These are phyloP conservation scores for Synaphobranchus kaupii DNA, from an alignment of 2,797 vertebrate genomes.

Conservation along the genomic window DNA sequence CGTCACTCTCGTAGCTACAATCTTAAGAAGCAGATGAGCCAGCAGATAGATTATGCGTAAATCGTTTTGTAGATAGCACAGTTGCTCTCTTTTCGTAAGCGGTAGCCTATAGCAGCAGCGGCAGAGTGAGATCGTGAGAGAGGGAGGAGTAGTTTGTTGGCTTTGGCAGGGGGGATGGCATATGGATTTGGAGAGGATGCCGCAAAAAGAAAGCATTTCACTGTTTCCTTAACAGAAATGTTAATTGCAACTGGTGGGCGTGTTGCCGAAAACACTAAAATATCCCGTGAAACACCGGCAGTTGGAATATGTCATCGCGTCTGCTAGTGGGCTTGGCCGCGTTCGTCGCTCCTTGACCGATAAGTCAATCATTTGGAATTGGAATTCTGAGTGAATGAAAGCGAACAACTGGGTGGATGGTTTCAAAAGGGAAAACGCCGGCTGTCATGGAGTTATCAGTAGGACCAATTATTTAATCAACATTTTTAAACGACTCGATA, in stretches of 20 bases:
- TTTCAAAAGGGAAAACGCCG: slow-evolving; percentile 64
- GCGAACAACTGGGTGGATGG: slow-evolving; percentile 70
- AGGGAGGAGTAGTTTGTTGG: slow-evolving; percentile 49
- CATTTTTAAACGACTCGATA: neutral
- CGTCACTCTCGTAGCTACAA: neutral
- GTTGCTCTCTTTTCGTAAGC: slow-evolving; percentile 51
- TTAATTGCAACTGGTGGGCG: slow-evolving; percentile 59
- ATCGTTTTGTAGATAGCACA: slow-evolving; percentile 47
- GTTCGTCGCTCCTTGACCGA: slow-evolving; percentile 56
- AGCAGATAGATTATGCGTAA: slow-evolving; percentile 40
- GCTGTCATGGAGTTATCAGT: slow-evolving; percentile 48
- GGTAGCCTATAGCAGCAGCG: slow-evolving; percentile 55
- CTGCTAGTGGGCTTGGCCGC: slow-evolving; percentile 23
- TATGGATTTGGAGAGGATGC: slow-evolving; percentile 65
- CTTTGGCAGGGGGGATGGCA: slow-evolving; percentile 58
- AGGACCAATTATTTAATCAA: slow-evolving; percentile 29
- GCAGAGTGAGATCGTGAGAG: slow-evolving; percentile 45
- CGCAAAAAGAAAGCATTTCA: slow-evolving; percentile 55
- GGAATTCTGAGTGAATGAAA: slow-evolving; percentile 69
- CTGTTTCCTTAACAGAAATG: slow-evolving; percentile 51
- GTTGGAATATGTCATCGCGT: slow-evolving; percentile 41
- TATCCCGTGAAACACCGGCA: slow-evolving; percentile 36
- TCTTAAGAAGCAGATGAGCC: neutral
- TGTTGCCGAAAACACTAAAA: slow-evolving; percentile 23
- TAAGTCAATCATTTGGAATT: slow-evolving; percentile 62